Evolutionary conservation across 2,797 vertebrate genomes (phyloP).

Genomic region (Brotogeris chrysoptera): DNA sequence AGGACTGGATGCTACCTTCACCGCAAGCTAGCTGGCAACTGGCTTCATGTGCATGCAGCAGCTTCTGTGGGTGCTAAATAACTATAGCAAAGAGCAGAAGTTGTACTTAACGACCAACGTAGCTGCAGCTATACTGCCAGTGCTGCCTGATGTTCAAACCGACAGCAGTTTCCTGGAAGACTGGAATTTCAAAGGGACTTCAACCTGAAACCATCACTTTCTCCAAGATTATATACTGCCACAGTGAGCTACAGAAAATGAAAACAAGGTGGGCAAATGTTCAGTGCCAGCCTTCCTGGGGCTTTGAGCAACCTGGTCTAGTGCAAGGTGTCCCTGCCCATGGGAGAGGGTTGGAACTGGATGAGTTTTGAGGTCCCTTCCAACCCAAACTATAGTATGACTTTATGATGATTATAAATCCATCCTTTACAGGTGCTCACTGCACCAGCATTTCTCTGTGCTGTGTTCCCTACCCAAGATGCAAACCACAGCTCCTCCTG

Average conservation of each 20-base stretch:
- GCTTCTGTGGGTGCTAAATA: not conserved
- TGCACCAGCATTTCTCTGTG: not conserved
- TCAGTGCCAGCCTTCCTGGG: not conserved
- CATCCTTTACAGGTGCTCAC: not conserved
- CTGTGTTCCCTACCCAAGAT: not conserved
- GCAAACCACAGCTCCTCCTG: not conserved
- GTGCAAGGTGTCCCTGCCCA: not conserved
- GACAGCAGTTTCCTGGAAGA: not conserved
- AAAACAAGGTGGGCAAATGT: not conserved
- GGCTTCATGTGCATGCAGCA: not conserved
- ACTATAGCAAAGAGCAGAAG: not conserved
- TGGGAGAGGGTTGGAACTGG: not conserved
- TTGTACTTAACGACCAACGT: not conserved
- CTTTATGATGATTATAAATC: not conserved
- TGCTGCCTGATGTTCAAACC: not conserved
- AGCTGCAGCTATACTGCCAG: not conserved
- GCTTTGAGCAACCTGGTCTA: not conserved
- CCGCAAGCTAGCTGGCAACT: not conserved
- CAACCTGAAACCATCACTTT: not conserved
- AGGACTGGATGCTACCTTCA: not conserved
- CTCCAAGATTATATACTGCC: not conserved
- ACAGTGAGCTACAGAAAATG: not conserved
- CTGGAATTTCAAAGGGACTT: not conserved
- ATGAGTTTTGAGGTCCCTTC: not conserved
- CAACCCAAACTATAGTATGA: not conserved